Base-by-base conservation (phyloP, 1,140 invertebrate species). In the Ceratina australensis region DNA sequence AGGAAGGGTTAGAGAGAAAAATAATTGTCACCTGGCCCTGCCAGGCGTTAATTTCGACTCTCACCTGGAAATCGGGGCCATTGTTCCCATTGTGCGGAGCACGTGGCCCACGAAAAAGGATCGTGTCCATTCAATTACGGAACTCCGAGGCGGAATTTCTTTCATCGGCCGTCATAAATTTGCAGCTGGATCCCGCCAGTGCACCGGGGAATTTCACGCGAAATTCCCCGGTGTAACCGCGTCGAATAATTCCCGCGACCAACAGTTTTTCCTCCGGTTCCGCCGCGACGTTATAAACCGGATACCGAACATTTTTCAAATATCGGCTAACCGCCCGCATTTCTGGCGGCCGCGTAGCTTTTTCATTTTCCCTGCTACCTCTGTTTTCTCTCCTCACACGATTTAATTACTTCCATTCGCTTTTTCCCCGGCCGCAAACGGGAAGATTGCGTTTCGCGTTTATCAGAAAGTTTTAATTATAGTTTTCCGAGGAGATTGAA, bases 21-120 rank as follows among this genome's bases (percentile, higher is more conserved):
- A 49, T 59, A 42, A 42, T 54, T 49, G 22, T 75, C 73, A 50
- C 73, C 54, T 75, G 63, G 15, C 64, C 1, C n/a, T 64, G 18
- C 16, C 18, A 12, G 18, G 50, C 18, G 73, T 68, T 75, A 75
- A 75, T 68, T 75, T 33, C 64, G 42, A 0, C 2, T 28, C 64
- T 59, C 73, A 68, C 73, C 73, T 75, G 73, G 73, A 63, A 28
- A 59, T 54, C 33, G 64, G n/a, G n/a, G 26, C 18, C 10, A 52
- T 10, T 61, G 18, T 33, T 64, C 22, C 49, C n/a, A 64, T 73
- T 50, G 42, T 28, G 26, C 49, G 7, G 24, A 42, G 33, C 33
- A 42, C 33, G 33, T 42, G 33, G 5, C 33, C 33, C 33, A 5
- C 33, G 33, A 42, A 42, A 42, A 42, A 42, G 33, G 33, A 42